phyloP scores from a whole-genome alignment of 2,888 invertebrate genomes.

The Vannuccia rotundouncinata region DNA sequence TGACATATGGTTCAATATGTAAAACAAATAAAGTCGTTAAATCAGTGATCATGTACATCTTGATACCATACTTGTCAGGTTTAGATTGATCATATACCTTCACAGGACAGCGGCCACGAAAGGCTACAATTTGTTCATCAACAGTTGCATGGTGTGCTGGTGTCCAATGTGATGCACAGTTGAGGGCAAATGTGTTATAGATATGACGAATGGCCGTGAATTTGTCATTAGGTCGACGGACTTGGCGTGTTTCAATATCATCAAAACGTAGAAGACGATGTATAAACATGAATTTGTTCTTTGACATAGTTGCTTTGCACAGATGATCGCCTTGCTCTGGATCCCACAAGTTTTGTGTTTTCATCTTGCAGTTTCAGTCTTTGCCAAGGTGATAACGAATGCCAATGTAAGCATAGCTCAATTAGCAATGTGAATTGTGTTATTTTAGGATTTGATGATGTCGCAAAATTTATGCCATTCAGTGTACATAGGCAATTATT shows the following conservation, averaged over 20 bases:
- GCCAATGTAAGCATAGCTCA: no score
- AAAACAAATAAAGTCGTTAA: conserved; percentile 14
- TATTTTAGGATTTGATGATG: no score
- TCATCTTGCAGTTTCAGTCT: no score
- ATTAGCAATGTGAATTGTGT: no score
- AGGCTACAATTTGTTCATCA: conserved; percentile 7
- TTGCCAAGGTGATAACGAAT: no score
- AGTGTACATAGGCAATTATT: no score
- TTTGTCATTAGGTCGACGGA: not conserved
- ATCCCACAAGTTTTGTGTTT: not conserved
- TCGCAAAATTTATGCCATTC: no score
- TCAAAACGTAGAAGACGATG: not conserved
- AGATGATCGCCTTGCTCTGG: not conserved
- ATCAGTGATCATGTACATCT: conserved; percentile 1
- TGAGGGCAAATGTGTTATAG: not conserved
- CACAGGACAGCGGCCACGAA: not conserved
- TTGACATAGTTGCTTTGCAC: conserved; percentile 7
- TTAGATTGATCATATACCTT: conserved; percentile 13
- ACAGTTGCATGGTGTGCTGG: conserved; percentile 8
- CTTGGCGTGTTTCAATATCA: not conserved
- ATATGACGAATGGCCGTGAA: not conserved
- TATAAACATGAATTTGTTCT: conserved; percentile 5
- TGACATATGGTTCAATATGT: not conserved
- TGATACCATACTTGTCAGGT: conserved; percentile 12
- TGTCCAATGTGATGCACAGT: not conserved